These are phyloP conservation scores for Bhutanitis thaidina DNA, from an alignment of 2,888 invertebrate species.

Conservation along the genomic window DNA sequence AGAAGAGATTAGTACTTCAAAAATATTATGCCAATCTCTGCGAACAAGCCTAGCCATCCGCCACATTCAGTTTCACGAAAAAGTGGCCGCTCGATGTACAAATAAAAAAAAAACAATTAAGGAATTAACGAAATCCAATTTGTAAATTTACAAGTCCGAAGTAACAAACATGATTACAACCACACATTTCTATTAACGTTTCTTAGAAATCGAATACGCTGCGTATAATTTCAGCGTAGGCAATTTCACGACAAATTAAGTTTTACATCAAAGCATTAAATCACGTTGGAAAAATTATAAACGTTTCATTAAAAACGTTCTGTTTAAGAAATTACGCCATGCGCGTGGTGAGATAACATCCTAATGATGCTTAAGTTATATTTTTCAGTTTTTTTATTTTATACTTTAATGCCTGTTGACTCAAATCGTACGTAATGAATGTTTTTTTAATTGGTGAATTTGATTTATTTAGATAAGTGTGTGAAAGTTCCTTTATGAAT, in stretches of 20 bases:
- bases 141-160: not conserved
- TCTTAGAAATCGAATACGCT: not conserved
- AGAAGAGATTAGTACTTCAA: too few species aligned
- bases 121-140: conserved; percentile 1
- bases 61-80: too few species aligned
- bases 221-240: conserved; percentile 18
- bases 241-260: conserved; percentile 56
- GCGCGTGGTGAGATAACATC: conserved; percentile 8
- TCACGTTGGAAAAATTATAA: conserved; percentile 15
- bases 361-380: conserved; percentile 10
- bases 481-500: too few species aligned
- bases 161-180: not conserved
- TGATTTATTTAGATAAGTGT: too few species aligned
- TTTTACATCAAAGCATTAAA: conserved; percentile 12
- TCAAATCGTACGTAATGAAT: conserved; percentile 12
- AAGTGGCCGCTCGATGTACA: not conserved
- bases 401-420: conserved; percentile 7
- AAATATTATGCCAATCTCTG: too few species aligned
- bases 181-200: conserved; percentile 3
- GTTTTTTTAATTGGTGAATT: too few species aligned
- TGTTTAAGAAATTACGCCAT: conserved; percentile 7
- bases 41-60: too few species aligned
- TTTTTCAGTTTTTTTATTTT: conserved; percentile 4
- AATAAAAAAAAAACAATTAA: conserved; percentile 5
- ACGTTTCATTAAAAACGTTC: not conserved